Evolutionary conservation across 2,888 invertebrate species (phyloP).

Genomic region (Meghimatium bilineatum): DNA sequence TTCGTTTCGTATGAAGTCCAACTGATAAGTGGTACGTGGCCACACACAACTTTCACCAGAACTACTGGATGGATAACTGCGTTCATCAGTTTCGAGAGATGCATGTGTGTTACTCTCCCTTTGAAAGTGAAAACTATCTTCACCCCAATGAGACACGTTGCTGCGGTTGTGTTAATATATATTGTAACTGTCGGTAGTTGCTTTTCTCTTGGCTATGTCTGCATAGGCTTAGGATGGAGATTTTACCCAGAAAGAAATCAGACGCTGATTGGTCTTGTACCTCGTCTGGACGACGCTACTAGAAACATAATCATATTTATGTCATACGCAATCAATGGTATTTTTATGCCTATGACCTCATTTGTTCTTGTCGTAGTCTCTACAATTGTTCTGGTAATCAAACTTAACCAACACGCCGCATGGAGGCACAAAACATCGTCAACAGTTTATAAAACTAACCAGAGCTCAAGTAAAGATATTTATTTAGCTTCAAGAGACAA

Average conservation of each 20-base stretch:
- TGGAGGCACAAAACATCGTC: constrained; percentile 1
- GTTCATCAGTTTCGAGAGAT: constrained; percentile 36
- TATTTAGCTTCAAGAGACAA: neutral
- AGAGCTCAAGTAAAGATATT: neutral
- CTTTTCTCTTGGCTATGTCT: neutral
- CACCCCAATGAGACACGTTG: neutral
- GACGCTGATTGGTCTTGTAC: neutral
- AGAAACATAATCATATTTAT: neutral
- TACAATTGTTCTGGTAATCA: neutral
- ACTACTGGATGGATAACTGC: constrained; percentile 28
- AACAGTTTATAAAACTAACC: no score
- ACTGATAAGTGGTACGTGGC: constrained; percentile 13
- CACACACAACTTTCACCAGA: constrained; percentile 24
- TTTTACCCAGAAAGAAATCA: constrained; percentile 20
- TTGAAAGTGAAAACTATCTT: constrained; percentile 28
- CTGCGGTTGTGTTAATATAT: neutral
- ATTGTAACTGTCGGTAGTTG: neutral
- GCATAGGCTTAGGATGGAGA: neutral
- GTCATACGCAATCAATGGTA: constrained; percentile 14
- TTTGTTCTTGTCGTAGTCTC: neutral
- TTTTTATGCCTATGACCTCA: constrained; percentile 15
- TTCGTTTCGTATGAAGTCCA: neutral
- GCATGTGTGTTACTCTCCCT: constrained; percentile 19
- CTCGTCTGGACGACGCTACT: neutral
- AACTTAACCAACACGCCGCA: neutral